Evolutionary conservation across 2,113 vertebrate genomes (phyloP), one percentile per base, ranked within the genome.

Genomic region (Gallinago jamesoni): DNA sequence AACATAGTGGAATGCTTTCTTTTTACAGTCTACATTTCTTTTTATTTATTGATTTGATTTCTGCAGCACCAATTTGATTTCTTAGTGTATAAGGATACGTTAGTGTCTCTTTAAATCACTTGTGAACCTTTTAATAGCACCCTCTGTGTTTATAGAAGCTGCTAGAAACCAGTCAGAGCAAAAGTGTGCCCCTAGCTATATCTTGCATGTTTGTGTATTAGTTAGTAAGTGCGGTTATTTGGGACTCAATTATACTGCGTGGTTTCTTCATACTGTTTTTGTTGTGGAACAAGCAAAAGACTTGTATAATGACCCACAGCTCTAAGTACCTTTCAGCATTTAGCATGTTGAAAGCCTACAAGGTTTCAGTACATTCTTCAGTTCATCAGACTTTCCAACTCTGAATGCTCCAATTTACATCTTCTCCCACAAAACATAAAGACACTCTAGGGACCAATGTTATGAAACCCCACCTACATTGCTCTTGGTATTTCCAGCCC

Each of bases 41-140:
- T 92, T 89, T 91, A 81, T 87, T 85, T 37, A 69, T 73, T 93
- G 35, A 37, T 91, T 82, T 87, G 45, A 63, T 83, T 95, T 91
- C 63, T 80, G 25, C 47, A 77, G 24, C 50, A 80, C 70, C 17
- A 22, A 3, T 85, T 90, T 69, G 23, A 89, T 95, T 92, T 81
- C 35, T n/a, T 62, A 53, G 30, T 17, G 11, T 53, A 19, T 68
- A 37, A 76, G 45, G 31, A 41, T 57, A 55, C 0, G 3, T 50
- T 75, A 84, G 7, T 84, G 74, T 68, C 31, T 82, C 84, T 96
- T 91, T 93, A 91, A 90, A 88, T 74, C 75, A 69, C 63, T 83
- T 7, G 3, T 77, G 82, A 79, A 59, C 16, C 12, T 59, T 89
- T 80, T 43, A 60, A 33, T 80, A 85, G 63, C 53, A 60, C 25